A percentile compares a stretch with the other conserved stretches of the same genome.
These are phyloP conservation scores for Coboldia fuscipes DNA, from an alignment of 1,140 invertebrate genomes.

Conservation along the genomic window DNA sequence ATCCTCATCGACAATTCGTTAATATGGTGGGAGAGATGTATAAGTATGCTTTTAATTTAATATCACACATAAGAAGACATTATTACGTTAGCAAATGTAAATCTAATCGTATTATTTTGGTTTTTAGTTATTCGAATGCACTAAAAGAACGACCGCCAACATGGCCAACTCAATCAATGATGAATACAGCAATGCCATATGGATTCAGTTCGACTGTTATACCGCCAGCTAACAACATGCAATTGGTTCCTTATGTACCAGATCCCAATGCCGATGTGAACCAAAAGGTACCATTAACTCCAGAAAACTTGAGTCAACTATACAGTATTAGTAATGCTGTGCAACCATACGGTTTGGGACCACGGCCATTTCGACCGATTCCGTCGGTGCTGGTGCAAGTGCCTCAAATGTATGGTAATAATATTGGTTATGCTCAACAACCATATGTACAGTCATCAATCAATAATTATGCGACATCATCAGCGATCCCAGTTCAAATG, in stretches of 20 bases:
- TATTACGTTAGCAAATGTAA: too few species aligned
- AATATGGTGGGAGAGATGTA: constrained; percentile 30
- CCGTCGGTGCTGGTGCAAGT: too few species aligned
- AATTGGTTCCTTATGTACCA: constrained; percentile 12
- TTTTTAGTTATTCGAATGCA: constrained; percentile 9
- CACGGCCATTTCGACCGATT: too few species aligned
- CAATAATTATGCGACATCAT: too few species aligned
- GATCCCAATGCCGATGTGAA: constrained; percentile 6
- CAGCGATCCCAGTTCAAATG: too few species aligned
- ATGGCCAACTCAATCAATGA: constrained; percentile 7
- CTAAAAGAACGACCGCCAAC: constrained; percentile 14
- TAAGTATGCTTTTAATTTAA: too few species aligned
- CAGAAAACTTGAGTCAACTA: constrained; percentile 14
- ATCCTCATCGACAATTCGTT: constrained; percentile 24
- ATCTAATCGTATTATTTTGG: too few species aligned
- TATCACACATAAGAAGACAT: too few species aligned
- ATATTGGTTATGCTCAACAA: too few species aligned
- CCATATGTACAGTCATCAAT: too few species aligned
- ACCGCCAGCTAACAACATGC: constrained; percentile 7
- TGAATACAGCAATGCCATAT: constrained; percentile 5
- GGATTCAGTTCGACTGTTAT: constrained; percentile 7
- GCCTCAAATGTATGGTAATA: too few species aligned
- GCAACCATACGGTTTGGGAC: not conserved
- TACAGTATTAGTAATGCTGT: constrained; percentile 11
- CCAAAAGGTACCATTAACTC: constrained; percentile 13